Conservation (phyloP, 1,140 invertebrate species). For the Heliothis virescens region DNA sequence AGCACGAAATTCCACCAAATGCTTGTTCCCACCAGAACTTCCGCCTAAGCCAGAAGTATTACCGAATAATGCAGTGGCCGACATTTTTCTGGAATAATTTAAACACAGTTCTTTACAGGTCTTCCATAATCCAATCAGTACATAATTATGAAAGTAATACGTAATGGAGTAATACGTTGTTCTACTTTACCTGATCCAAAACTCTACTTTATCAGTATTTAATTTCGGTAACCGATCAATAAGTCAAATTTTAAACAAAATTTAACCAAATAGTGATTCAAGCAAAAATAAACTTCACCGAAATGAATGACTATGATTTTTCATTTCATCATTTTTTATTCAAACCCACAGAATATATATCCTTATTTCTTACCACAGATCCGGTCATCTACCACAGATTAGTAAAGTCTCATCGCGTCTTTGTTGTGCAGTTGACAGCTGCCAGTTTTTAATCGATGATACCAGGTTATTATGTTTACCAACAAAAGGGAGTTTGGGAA, state of each 20-base stretch:
- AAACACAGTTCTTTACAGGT: not conserved
- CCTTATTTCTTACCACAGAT: too few species aligned
- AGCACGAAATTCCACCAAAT: slow-evolving; percentile 97
- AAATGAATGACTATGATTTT: slow-evolving; percentile 7
- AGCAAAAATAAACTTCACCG: not conserved
- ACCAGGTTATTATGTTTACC: too few species aligned
- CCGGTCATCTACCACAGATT: too few species aligned
- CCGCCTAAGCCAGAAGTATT: slow-evolving; percentile 90
- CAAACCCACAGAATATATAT: not conserved
- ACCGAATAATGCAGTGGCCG: slow-evolving; percentile 90
- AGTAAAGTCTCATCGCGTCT: too few species aligned
- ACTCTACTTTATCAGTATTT: too few species aligned
- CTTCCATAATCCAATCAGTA: not conserved
- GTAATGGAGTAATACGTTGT: too few species aligned
- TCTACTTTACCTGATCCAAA: too few species aligned
- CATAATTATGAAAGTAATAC: too few species aligned
- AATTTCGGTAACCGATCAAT: too few species aligned
- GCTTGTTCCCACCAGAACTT: slow-evolving; percentile 94
- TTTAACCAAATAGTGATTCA: not conserved
- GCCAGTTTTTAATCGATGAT: too few species aligned
- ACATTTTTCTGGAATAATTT: slow-evolving; percentile 77
- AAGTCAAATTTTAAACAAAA: slow-evolving; percentile 5
- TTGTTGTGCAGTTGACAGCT: too few species aligned
- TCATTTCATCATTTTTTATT: not conserved
- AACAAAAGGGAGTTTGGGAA: too few species aligned